Base-by-base conservation (phyloP, 2,797 vertebrate species). In the Phoeniculus purpureus region DNA sequence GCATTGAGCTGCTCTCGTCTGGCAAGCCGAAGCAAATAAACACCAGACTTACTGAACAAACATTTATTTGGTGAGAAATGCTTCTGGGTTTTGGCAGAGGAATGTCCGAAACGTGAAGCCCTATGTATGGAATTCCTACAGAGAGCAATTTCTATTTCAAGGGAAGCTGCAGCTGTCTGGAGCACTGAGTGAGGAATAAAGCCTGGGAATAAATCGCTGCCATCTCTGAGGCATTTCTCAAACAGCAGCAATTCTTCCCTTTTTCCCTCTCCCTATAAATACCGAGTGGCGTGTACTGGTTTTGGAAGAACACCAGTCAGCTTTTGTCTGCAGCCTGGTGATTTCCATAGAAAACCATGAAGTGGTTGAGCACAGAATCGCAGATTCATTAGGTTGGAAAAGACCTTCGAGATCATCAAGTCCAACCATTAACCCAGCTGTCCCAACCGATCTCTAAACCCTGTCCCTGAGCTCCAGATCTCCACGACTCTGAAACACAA, bases 31-130 rank as follows among this genome's bases (percentile, higher is more conserved):
- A 95, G 83, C 81, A 87, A 95, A 90, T 71, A 94, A 91, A 95
- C 94, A 82, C 80, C 89, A 94, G 89, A 82, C 77, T 90, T 96
- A 95, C 87, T 93, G 84, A 96, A 94, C 95, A 94, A 95, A 96
- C 90, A 96, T 94, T 94, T 94, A 94, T 95, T 95, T 94, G 84
- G 87, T 92, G 74, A 94, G 91, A 95, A 96, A 97, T 89, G 92
- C 43, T 94, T 95, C 82, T 92, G 68, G 94, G 84, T 96, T 92
- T 95, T 95, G 95, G 89, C 93, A 95, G 84, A 93, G 78, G 48
- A 81, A 90, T 86, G 85, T 84, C 81, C 95, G 85, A 96, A 94
- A 94, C 91, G 91, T 96, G 96, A 95, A 93, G 79, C 77, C 84
- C 85, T 87, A 86, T 89, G 81, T 86, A 95, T 81, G 94, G 87